Conservation (phyloP, 2,797 vertebrate genomes). For the Spondyliosoma cantharus region DNA sequence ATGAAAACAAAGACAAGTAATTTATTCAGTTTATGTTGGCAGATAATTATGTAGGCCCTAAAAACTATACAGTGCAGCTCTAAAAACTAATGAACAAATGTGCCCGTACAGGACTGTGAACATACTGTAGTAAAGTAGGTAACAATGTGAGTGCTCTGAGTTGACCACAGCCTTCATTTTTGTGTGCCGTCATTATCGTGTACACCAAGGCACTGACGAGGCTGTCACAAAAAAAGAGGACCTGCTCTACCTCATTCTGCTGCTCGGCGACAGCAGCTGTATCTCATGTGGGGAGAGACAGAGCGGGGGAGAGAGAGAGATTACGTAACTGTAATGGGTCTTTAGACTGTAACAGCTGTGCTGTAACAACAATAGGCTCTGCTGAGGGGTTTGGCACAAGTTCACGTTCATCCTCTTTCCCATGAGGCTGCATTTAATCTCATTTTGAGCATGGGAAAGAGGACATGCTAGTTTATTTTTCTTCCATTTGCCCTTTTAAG, state of each 20-base stretch:
- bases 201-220: neutral
- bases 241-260: constrained; percentile 27
- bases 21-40: too few relatives aligned
- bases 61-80: too few relatives aligned
- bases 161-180: neutral
- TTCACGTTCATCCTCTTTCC: constrained; percentile 56
- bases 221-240: constrained; percentile 9
- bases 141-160: neutral
- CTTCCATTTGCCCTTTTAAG: constrained; percentile 20
- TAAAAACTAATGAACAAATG: neutral
- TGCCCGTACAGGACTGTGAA: neutral
- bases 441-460: constrained; percentile 47
- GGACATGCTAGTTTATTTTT: neutral
- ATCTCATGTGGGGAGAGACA: constrained; percentile 24
- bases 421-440: constrained; percentile 48
- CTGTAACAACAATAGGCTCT: constrained; percentile 62
- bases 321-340: constrained; percentile 61
- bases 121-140: neutral
- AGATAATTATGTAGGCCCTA: too few relatives aligned
- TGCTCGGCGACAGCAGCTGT: constrained; percentile 33
- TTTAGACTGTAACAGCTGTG: constrained; percentile 62
- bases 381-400: constrained; percentile 45
- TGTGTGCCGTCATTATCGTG: neutral
- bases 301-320: neutral
- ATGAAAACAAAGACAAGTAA: too few relatives aligned